phyloP scores from a whole-genome alignment of 2,797 vertebrate genomes.

The Hephaestus fuliginosus region DNA sequence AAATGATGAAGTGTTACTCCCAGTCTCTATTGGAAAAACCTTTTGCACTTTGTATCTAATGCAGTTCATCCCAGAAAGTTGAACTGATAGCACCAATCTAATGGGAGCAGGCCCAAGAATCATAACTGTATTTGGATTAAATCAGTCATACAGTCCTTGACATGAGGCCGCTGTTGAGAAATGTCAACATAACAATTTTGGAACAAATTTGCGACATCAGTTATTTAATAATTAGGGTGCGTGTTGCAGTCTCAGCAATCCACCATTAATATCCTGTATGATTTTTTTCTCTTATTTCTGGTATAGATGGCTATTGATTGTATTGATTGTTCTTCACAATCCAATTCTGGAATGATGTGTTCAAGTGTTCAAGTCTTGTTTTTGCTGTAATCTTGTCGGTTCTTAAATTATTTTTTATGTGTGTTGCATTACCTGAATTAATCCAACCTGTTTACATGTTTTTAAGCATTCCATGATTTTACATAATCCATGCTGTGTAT shows the following conservation, averaged over 20 bases:
- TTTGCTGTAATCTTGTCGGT: neutral
- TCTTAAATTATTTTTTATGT: neutral
- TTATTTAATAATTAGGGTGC: neutral
- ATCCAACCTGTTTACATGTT: neutral
- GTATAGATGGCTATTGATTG: neutral
- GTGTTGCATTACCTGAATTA: neutral
- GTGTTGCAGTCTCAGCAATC: neutral
- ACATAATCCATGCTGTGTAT: slow-evolving; percentile 9
- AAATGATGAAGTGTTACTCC: slow-evolving; percentile 13
- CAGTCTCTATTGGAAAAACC: neutral
- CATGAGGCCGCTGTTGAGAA: slow-evolving; percentile 59
- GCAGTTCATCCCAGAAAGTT: slow-evolving; percentile 44
- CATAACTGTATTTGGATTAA: slow-evolving; percentile 61
- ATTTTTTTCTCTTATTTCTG: neutral
- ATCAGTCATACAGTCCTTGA: slow-evolving; percentile 56
- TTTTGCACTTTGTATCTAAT: slow-evolving; percentile 59
- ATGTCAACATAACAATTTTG: slow-evolving; percentile 26
- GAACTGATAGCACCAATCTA: slow-evolving; percentile 61
- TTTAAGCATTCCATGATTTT: slow-evolving; percentile 26
- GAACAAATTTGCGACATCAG: neutral
- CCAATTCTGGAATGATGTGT: neutral
- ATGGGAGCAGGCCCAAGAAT: slow-evolving; percentile 49
- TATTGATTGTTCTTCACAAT: neutral
- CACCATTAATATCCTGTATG: neutral
- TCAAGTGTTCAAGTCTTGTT: neutral